phyloP scores from a whole-genome alignment of 1,140 invertebrate genomes.

The Hermetia illucens region DNA sequence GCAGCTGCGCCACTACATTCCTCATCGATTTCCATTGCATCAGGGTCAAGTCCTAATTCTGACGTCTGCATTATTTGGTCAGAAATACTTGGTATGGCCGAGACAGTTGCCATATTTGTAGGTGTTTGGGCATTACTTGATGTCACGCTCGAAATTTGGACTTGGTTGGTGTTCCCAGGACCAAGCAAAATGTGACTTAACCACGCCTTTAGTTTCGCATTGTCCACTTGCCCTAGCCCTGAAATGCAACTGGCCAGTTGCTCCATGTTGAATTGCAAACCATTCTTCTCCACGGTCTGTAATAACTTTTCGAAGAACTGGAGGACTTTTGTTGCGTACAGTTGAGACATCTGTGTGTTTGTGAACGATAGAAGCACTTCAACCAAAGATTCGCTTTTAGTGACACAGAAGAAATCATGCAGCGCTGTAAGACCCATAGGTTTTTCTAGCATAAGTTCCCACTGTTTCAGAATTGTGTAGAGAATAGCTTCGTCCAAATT shows the following conservation, averaged over 20 bases:
- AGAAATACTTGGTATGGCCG: slow-evolving; percentile 27
- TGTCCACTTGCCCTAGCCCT: slow-evolving; percentile 49
- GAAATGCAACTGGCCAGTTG: slow-evolving; percentile 52
- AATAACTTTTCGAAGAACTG: slow-evolving; percentile 71
- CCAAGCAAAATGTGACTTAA: slow-evolving; percentile 52
- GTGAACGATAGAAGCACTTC: slow-evolving; percentile 62
- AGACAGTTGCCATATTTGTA: slow-evolving; percentile 29
- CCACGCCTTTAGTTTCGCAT: slow-evolving; percentile 50
- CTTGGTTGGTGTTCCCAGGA: slow-evolving; percentile 22
- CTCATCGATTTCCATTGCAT: slow-evolving; percentile 30
- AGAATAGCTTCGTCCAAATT: slow-evolving; percentile 23
- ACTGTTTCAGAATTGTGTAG: slow-evolving; percentile 41
- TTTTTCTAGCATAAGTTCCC: slow-evolving; percentile 72
- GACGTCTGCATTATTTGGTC: slow-evolving; percentile 18
- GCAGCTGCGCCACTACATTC: slow-evolving; percentile 18
- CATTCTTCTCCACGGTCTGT: slow-evolving; percentile 42
- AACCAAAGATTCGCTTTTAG: slow-evolving; percentile 42
- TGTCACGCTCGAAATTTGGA: slow-evolving; percentile 24
- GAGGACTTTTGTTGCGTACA: slow-evolving; percentile 62
- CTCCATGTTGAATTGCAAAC: slow-evolving; percentile 46
- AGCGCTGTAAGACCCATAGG: slow-evolving; percentile 64
- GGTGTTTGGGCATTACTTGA: slow-evolving; percentile 33
- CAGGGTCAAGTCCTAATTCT: slow-evolving; percentile 9
- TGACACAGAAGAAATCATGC: slow-evolving; percentile 60
- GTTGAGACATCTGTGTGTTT: slow-evolving; percentile 45